Conservation (phyloP, 2,888 invertebrate genomes). For the Megastigmus dorsalis region DNA sequence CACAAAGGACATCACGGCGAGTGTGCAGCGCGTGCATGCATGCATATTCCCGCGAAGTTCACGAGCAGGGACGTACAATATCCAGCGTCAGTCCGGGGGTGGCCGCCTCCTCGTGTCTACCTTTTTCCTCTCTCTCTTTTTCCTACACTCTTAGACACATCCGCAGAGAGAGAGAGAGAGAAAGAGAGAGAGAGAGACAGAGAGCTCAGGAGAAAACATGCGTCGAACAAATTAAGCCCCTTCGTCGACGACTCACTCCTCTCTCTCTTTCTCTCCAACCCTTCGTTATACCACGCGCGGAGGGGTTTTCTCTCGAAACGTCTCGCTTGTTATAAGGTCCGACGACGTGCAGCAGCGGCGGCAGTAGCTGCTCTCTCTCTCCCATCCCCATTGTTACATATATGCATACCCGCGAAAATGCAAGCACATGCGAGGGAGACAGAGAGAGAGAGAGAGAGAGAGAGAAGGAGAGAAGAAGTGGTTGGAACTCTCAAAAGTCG, state of each 20-base stretch:
- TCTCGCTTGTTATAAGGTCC: constrained; percentile 39
- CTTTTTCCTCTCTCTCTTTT: no score
- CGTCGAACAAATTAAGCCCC: constrained; percentile 50
- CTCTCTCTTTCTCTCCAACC: not conserved
- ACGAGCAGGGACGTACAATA: not conserved
- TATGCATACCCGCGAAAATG: not conserved
- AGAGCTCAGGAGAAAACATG: constrained; percentile 2
- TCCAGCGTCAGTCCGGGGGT: not conserved
- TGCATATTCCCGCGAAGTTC: constrained; percentile 2
- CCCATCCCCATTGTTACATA: not conserved
- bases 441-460: not conserved
- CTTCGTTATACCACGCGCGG: constrained; percentile 19
- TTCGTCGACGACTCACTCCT: constrained; percentile 18
- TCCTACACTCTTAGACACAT: no score
- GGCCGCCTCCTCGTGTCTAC: not conserved
- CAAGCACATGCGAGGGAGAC: not conserved
- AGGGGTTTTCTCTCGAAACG: constrained; percentile 11
- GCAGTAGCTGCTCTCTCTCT: not conserved
- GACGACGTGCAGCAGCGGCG: no score
- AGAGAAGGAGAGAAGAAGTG: not conserved
- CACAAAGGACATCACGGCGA: not conserved
- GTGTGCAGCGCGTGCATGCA: not conserved
- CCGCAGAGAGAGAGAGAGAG: not conserved
- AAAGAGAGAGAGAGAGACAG: not conserved
- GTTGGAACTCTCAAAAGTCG: constrained; percentile 28